These are phyloP conservation scores for Platerodrilus igneus DNA, from an alignment of 2,888 invertebrate species.

Conservation along the genomic window DNA sequence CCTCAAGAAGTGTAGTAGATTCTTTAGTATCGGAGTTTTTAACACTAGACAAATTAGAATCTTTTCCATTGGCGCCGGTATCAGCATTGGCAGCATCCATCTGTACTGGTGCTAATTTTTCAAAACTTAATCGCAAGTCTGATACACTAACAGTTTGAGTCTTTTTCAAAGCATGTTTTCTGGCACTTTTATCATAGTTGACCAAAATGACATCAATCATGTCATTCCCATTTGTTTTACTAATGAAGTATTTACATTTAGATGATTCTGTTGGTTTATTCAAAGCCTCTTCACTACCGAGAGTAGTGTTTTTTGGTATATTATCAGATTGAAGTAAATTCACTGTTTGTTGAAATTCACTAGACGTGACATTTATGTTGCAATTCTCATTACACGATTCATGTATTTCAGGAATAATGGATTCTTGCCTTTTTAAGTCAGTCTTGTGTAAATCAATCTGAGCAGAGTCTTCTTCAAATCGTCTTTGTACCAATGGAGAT, in stretches of 20 bases:
- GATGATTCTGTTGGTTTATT: too few species aligned
- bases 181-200: not conserved
- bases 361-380: not conserved
- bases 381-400: not conserved
- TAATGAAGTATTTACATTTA: too few species aligned
- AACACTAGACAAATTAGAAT: too few species aligned
- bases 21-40: too few species aligned
- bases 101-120: constrained; percentile 35
- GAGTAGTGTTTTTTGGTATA: too few species aligned
- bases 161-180: not conserved
- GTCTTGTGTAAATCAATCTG: constrained; percentile 4
- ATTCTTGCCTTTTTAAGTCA: not conserved
- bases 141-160: constrained; percentile 46
- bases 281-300: too few species aligned
- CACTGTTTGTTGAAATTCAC: not conserved
- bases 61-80: too few species aligned
- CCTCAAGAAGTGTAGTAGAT: too few species aligned
- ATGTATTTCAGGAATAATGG: too few species aligned
- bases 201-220: not conserved
- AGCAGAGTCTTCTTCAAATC: constrained; percentile 64
- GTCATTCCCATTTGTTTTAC: too few species aligned
- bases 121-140: constrained; percentile 57
- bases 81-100: too few species aligned
- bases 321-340: too few species aligned
- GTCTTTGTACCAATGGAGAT: constrained; percentile 68